phyloP scores from a whole-genome alignment of 2,113 vertebrate genomes.

The Corythoichthys haematopterus region DNA sequence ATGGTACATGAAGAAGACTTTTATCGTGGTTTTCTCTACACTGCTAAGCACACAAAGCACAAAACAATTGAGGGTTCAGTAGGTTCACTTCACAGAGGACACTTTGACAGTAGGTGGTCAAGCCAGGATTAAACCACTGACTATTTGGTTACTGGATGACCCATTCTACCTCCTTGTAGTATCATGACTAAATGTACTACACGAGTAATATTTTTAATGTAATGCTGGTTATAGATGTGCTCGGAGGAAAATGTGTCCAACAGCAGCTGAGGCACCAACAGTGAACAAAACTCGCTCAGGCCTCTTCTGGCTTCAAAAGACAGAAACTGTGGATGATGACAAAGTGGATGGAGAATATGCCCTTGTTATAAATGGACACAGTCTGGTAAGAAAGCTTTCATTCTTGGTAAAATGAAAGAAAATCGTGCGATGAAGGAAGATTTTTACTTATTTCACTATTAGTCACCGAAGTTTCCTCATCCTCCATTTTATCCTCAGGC shows the following conservation, averaged over 20 bases:
- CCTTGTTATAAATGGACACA: slow-evolving; percentile 87
- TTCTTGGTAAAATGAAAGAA: background rate
- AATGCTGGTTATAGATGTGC: slow-evolving; percentile 70
- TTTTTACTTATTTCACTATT: background rate
- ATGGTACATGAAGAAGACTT: no score
- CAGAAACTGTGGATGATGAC: slow-evolving; percentile 76
- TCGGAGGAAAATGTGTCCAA: slow-evolving; percentile 78
- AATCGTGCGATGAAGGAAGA: background rate
- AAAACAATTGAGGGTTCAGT: no score
- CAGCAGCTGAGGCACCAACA: slow-evolving; percentile 55
- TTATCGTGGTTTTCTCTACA: no score
- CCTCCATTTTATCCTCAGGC: slow-evolving; percentile 59
- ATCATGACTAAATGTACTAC: background rate
- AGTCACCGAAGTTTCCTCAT: background rate
- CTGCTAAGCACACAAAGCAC: no score
- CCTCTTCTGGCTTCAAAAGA: slow-evolving; percentile 56
- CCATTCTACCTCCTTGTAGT: background rate
- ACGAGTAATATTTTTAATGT: background rate
- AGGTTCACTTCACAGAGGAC: no score
- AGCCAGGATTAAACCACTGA: no score
- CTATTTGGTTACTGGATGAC: no score
- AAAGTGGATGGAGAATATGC: slow-evolving; percentile 79
- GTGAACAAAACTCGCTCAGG: slow-evolving; percentile 53
- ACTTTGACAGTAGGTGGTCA: no score
- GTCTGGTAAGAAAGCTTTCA: slow-evolving; percentile 75